These are phyloP conservation scores for Piscicola geometra DNA, from an alignment of 2,888 invertebrate genomes.

Conservation along the genomic window DNA sequence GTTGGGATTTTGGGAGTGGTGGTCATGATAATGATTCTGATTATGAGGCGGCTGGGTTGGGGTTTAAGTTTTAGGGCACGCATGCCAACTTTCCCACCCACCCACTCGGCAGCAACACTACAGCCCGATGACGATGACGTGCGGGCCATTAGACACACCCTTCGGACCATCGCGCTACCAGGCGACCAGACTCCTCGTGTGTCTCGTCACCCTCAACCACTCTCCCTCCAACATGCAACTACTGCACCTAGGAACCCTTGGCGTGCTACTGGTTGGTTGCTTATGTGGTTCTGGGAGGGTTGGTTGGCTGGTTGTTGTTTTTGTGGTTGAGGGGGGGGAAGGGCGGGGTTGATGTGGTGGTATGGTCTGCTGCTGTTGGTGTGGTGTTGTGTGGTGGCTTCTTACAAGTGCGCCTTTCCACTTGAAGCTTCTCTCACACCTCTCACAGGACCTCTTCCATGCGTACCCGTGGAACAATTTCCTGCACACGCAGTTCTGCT, in stretches of 20 bases:
- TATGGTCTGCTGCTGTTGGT: not conserved
- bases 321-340: not conserved
- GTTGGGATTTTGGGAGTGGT: not conserved
- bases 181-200: constrained; percentile 72
- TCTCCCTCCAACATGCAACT: constrained; percentile 68
- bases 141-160: constrained; percentile 69
- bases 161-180: constrained; percentile 76
- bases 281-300: not conserved
- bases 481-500: constrained; percentile 80
- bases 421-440: not conserved
- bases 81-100: not conserved
- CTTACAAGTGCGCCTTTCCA: too few species aligned
- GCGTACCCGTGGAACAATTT: constrained; percentile 89
- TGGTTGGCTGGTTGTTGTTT: not conserved
- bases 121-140: constrained; percentile 66
- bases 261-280: constrained; percentile 60
- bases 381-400: not conserved
- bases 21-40: not conserved
- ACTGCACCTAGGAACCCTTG: constrained; percentile 60
- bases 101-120: constrained; percentile 53
- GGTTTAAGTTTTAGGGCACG: not conserved
- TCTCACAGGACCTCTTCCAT: constrained; percentile 78
- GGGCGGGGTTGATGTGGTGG: not conserved
- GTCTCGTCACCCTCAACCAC: constrained; percentile 69
- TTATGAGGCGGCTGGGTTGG: not conserved